A percentile compares a stretch with the other conserved stretches of the same genome.
phyloP scores from a whole-genome alignment of 2,888 invertebrate species.

The Netelia virgata region DNA sequence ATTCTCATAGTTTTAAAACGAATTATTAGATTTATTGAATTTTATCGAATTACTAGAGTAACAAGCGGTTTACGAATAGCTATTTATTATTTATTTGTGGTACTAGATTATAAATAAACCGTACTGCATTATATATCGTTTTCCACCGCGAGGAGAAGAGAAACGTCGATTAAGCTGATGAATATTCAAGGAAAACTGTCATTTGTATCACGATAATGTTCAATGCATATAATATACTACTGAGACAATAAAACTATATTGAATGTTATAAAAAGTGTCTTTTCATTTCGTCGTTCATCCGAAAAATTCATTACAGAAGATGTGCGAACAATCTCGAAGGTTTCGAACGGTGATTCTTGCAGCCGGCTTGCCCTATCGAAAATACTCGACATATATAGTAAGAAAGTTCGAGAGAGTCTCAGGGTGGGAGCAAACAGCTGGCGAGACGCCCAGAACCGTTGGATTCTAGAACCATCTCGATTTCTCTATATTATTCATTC shows the following conservation, averaged over 20 bases:
- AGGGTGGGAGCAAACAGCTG: slow-evolving; percentile 4
- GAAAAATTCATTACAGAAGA: not conserved
- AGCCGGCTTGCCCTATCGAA: slow-evolving; percentile 2
- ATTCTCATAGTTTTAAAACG: slow-evolving; percentile 61
- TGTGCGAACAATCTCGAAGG: not conserved
- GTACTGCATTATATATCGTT: slow-evolving; percentile 53
- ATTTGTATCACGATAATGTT: slow-evolving; percentile 79
- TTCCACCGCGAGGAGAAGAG: slow-evolving; percentile 36
- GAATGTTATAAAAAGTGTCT: slow-evolving; percentile 74
- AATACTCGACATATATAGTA: slow-evolving; percentile 30
- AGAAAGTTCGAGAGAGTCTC: slow-evolving; percentile 19
- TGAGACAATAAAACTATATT: slow-evolving; percentile 84
- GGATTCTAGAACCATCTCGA: slow-evolving; percentile 23
- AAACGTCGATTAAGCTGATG: slow-evolving; percentile 59
- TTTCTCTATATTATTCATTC: not conserved
- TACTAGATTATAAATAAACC: slow-evolving; percentile 54
- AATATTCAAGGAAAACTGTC: slow-evolving; percentile 71
- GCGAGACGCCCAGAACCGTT: slow-evolving; percentile 20
- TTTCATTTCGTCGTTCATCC: slow-evolving; percentile 16
- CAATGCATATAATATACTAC: slow-evolving; percentile 79
- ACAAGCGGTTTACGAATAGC: slow-evolving; percentile 39
- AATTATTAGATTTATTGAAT: slow-evolving; percentile 59
- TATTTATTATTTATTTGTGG: slow-evolving; percentile 72
- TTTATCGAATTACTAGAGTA: slow-evolving; percentile 60
- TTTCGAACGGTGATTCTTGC: too few relatives aligned